These are phyloP conservation scores for Rhimphoctona megacephalus DNA, from an alignment of 2,888 invertebrate species.

Conservation along the genomic window DNA sequence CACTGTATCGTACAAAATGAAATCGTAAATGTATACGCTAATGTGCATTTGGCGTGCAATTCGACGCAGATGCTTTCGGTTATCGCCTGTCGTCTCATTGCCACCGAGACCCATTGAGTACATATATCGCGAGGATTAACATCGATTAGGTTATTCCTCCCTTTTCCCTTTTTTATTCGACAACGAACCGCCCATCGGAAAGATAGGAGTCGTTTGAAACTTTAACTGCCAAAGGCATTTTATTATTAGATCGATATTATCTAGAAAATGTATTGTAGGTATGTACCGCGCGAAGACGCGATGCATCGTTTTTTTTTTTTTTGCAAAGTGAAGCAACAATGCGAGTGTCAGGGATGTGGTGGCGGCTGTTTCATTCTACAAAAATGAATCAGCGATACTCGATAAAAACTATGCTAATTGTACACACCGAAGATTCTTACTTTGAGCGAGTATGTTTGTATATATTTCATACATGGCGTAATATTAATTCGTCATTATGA, in stretches of 20 bases:
- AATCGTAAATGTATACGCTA: constrained; percentile 47
- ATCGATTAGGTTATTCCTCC: constrained; percentile 68
- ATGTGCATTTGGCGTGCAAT: not conserved
- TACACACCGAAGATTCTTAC: constrained; percentile 18
- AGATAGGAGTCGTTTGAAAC: constrained; percentile 4
- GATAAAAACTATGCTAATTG: not conserved
- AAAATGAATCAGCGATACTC: not conserved
- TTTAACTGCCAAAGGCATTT: constrained; percentile 69
- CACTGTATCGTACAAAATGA: constrained; percentile 38
- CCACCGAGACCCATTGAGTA: not conserved
- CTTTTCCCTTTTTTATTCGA: not conserved
- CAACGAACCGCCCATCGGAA: not conserved
- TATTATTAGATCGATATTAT: constrained; percentile 10
- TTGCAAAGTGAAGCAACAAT: not conserved
- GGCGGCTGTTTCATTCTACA: not conserved
- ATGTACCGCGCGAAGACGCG: not conserved
- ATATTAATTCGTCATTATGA: constrained; percentile 49
- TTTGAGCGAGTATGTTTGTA: constrained; percentile 52
- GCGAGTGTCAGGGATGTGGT: not conserved
- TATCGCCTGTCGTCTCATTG: not conserved
- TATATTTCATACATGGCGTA: constrained; percentile 41
- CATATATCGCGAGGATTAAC: constrained; percentile 4
- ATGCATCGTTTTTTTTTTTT: not conserved
- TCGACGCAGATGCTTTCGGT: not conserved
- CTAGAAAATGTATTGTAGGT: not conserved